Conservation (phyloP, 2,113 vertebrate genomes). For the Platichthys stellatus region DNA sequence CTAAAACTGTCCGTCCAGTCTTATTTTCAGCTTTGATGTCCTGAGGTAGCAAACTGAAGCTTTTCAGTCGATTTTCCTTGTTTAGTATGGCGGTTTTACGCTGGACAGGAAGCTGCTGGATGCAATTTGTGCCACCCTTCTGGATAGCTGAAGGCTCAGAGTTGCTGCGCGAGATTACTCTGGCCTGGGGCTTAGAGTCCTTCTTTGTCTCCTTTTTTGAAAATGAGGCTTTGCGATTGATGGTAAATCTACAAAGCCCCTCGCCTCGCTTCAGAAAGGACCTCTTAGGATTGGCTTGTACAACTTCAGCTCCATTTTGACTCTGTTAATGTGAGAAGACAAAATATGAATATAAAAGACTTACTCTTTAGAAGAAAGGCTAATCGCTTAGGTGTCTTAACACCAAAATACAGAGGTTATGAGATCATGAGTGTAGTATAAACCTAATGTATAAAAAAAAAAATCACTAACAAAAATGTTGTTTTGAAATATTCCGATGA, state of each 20-base stretch:
- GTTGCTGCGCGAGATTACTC: constrained; percentile 53
- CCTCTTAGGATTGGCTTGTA: constrained; percentile 80
- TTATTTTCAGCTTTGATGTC: constrained; percentile 54
- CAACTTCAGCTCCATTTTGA: constrained; percentile 27
- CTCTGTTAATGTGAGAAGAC: constrained; percentile 31
- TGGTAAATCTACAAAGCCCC: constrained; percentile 88
- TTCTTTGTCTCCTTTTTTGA: constrained; percentile 46
- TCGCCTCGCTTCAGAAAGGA: constrained; percentile 91
- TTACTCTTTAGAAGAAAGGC: background rate
- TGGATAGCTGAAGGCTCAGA: constrained; percentile 50
- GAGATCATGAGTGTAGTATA: background rate
- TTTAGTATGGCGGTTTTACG: constrained; percentile 83
- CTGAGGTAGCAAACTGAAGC: constrained; percentile 16
- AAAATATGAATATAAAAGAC: background rate
- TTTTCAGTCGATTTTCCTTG: constrained; percentile 79
- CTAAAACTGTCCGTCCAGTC: constrained; percentile 69
- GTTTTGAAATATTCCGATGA: too few relatives aligned
- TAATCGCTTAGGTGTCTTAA: background rate
- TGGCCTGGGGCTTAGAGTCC: constrained; percentile 54
- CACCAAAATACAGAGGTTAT: background rate
- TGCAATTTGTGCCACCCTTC: constrained; percentile 41
- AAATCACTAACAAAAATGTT: too few relatives aligned
- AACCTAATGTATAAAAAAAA: too few relatives aligned
- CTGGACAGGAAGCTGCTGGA: constrained; percentile 73
- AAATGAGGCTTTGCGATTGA: constrained; percentile 74